phyloP scores from a whole-genome alignment of 2,113 vertebrate genomes.

The Elgaria multicarinata region DNA sequence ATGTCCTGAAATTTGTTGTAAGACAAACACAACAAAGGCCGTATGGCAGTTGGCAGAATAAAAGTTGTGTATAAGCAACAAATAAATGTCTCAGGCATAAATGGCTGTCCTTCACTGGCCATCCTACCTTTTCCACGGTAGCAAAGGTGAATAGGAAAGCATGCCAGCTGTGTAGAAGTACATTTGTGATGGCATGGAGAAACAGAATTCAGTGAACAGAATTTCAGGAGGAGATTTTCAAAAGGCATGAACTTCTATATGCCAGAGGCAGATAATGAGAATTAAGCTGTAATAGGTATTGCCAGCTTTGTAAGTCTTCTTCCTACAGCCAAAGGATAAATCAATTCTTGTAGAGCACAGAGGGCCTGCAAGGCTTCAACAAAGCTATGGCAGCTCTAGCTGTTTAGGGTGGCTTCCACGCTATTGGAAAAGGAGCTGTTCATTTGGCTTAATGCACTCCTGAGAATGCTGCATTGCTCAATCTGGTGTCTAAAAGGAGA shows the following conservation, averaged over 20 bases:
- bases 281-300: no score
- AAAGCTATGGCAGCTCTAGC: neutral
- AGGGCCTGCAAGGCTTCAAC: neutral
- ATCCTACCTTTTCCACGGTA: neutral
- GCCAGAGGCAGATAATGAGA: neutral
- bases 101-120: neutral
- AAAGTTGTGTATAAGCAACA: neutral
- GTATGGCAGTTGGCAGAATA: neutral
- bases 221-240: neutral
- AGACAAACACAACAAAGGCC: neutral
- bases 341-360: no score
- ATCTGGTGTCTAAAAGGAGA: neutral
- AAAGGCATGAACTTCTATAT: neutral
- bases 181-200: fast-evolving
- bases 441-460: neutral
- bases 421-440: neutral
- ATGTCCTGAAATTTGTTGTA: neutral
- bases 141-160: neutral
- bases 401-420: neutral
- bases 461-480: neutral
- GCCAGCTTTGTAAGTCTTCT: no score
- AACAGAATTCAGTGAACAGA: neutral
- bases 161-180: fast-evolving
- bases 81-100: neutral
- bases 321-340: no score